phyloP scores from a whole-genome alignment of 2,797 vertebrate genomes.

The Thripadectes ignobilis region DNA sequence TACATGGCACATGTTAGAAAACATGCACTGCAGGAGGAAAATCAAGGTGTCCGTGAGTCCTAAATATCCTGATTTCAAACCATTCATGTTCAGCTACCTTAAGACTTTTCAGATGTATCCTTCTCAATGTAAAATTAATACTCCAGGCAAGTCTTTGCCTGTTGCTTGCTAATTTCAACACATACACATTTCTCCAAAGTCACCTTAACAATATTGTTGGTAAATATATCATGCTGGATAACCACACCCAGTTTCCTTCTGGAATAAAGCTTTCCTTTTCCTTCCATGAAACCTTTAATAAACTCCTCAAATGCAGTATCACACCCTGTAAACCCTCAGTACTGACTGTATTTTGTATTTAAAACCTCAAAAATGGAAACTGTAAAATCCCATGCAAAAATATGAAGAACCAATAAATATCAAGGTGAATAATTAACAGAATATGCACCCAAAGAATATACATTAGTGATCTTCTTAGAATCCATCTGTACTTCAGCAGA shows the following conservation, averaged over 20 bases:
- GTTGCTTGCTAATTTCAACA: neutral
- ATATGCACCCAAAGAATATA: neutral
- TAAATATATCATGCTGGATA: neutral
- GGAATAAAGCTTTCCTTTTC: neutral
- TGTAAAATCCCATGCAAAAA: neutral
- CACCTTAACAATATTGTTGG: neutral
- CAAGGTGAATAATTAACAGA: neutral
- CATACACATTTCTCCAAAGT: neutral
- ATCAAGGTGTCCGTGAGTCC: neutral
- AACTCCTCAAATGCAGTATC: neutral
- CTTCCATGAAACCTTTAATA: neutral
- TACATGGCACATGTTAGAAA: neutral
- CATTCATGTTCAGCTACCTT: neutral
- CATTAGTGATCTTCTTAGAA: neutral
- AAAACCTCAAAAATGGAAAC: neutral
- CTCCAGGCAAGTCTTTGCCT: neutral
- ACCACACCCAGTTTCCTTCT: neutral
- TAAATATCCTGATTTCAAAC: neutral
- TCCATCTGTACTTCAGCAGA: neutral
- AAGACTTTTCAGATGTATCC: neutral
- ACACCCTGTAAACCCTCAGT: neutral
- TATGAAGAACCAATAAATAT: neutral
- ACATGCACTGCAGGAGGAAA: neutral
- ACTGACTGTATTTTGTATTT: neutral
- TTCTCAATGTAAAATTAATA: neutral